These are phyloP conservation scores for Sinocyclocheilus anophthalmus DNA, from an alignment of 2,113 vertebrate genomes.

Conservation along the genomic window DNA sequence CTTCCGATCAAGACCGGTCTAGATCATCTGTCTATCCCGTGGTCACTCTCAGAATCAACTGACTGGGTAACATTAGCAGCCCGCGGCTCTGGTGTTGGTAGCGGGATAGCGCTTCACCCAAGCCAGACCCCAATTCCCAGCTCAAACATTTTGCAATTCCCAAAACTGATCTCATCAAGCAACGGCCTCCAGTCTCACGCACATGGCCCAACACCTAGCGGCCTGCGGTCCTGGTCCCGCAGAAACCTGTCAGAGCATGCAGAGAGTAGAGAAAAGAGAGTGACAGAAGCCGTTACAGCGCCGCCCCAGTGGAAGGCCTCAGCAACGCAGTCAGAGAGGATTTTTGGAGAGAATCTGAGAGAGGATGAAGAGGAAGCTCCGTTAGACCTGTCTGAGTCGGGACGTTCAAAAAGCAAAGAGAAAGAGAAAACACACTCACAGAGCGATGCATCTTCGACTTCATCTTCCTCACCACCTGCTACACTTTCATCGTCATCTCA, in stretches of 20 bases:
- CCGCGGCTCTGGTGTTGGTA: background rate
- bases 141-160: constrained; percentile 47
- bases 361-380: constrained; percentile 64
- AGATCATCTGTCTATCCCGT: constrained; percentile 54
- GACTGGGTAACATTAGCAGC: constrained; percentile 64
- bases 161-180: constrained; percentile 53
- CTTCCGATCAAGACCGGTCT: constrained; percentile 63
- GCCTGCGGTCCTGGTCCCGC: constrained; percentile 46
- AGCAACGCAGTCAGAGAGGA: constrained; percentile 40
- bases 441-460: constrained; percentile 42
- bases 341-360: constrained; percentile 56
- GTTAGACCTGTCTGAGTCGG: constrained; percentile 73
- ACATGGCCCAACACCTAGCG: constrained; percentile 22
- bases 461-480: constrained; percentile 45
- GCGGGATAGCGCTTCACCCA: constrained; percentile 31
- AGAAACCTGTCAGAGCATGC: constrained; percentile 47
- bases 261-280: constrained; percentile 54
- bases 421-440: constrained; percentile 26
- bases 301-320: constrained; percentile 1
- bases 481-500: background rate
- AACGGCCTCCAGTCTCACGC: constrained; percentile 18
- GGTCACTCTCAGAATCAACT: constrained; percentile 64
- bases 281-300: constrained; percentile 22
- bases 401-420: constrained; percentile 60
- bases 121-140: constrained; percentile 42